Evolutionary conservation across 2,888 invertebrate genomes (phyloP), one percentile per base, ranked within the genome.

Genomic region (Chydorus sphaericus): DNA sequence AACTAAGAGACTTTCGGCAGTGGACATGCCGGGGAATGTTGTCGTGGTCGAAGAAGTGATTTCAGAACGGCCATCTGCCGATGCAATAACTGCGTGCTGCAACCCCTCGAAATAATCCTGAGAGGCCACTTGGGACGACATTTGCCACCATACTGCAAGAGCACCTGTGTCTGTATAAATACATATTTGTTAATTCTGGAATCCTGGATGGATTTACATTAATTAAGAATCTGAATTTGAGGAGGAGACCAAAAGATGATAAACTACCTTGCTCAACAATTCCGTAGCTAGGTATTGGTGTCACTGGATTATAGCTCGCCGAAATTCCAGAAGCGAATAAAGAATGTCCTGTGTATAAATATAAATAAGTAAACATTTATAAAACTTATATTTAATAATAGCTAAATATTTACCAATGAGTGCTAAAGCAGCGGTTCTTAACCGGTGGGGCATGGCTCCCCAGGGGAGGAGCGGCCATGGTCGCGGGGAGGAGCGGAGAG

Each of bases 111-210:
- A 77, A 71, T 89, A 89, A 70, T 89, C 88, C 69, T 89, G 89
- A 1, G 88, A 87, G 33, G 88, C 88, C 63, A 89, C 74, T 69
- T 89, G 88, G 29, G 83, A 83, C 39, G 88, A 87, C 85, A 89
- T 87, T 23, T 85, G 85, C 87, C 88, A 89, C 89, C 89, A 89
- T 58, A 84, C 83, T 63, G 83, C 83, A 88, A 88, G 89, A 58
- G 85, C 83, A 63, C 83, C 83, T 18, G 55, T 49, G 30, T 49
- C 55, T 55, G 28, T n/a, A n/a, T n/a, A n/a, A n/a, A n/a, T n/a
- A n/a, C n/a, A n/a, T n/a, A n/a, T n/a, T n/a, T n/a, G n/a, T n/a
- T n/a, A n/a, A n/a, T n/a, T n/a, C n/a, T n/a, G n/a, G n/a, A n/a
- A n/a, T n/a, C n/a, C n/a, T n/a, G n/a, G n/a, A n/a, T n/a, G n/a